Conservation (phyloP, 2,888 invertebrate species). For the Calameuta filiformis region DNA sequence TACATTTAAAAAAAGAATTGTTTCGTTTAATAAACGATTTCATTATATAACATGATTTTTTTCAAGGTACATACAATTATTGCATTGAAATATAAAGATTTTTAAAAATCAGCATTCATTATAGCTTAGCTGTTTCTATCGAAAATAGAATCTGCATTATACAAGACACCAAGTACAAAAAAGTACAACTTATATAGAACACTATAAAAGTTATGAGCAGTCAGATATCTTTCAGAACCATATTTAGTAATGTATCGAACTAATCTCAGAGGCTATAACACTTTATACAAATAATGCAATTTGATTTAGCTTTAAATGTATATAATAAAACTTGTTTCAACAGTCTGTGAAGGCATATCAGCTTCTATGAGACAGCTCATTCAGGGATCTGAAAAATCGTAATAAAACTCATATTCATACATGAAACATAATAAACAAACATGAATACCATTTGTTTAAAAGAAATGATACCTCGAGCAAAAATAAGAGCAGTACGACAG, state of each 20-base stretch:
- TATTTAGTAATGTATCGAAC: background rate
- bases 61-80: background rate
- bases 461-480: conserved; percentile 43
- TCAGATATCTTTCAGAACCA: background rate
- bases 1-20: conserved; percentile 22
- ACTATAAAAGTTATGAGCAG: background rate
- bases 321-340: background rate
- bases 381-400: background rate
- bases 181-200: background rate
- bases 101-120: background rate
- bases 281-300: background rate
- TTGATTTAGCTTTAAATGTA: background rate
- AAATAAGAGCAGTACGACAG: conserved; percentile 57
- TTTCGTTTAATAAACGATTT: conserved; percentile 16
- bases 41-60: conserved; percentile 12
- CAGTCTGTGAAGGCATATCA: background rate
- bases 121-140: background rate
- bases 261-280: background rate
- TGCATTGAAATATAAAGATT: background rate
- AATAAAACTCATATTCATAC: background rate
- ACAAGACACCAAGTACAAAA: background rate
- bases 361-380: background rate
- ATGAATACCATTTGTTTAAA: background rate
- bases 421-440: background rate
- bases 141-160: background rate